Conservation (phyloP, 1,140 invertebrate genomes). For the Globodera ellingtonae region DNA sequence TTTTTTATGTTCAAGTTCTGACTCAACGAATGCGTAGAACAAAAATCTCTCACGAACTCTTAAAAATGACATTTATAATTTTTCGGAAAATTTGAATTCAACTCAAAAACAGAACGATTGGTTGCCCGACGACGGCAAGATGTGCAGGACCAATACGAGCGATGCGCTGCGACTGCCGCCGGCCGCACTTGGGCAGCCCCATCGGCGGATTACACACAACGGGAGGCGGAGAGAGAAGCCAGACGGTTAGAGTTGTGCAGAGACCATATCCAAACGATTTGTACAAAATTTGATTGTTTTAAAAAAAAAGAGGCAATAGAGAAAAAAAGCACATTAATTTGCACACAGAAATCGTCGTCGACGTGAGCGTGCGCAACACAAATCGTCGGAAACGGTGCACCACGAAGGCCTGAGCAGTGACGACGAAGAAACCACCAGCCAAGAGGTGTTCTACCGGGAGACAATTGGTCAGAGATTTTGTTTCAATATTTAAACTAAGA, state of each 20-base stretch:
- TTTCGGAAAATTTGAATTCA: neutral
- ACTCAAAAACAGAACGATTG: neutral
- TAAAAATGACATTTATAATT: too few relatives aligned
- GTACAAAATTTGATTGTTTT: neutral
- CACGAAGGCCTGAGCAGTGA: constrained; percentile 41
- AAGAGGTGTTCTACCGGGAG: constrained; percentile 33
- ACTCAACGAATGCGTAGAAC: too few relatives aligned
- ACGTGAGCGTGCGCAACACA: constrained; percentile 20
- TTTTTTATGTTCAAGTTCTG: too few relatives aligned
- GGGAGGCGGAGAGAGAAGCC: constrained; percentile 42
- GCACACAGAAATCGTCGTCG: constrained; percentile 26
- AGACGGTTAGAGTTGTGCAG: constrained; percentile 24
- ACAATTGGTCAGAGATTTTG: constrained; percentile 23
- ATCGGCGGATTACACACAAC: constrained; percentile 25
- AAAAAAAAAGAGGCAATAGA: too few relatives aligned
- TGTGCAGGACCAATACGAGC: constrained; percentile 43
- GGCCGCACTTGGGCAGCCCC: constrained; percentile 26
- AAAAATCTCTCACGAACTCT: too few relatives aligned
- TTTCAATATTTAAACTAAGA: too few relatives aligned
- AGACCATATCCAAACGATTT: neutral
- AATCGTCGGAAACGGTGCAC: constrained; percentile 12
- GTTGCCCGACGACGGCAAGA: constrained; percentile 41
- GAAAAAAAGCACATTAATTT: too few relatives aligned
- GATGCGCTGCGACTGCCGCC: constrained; percentile 25
- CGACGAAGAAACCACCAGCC: constrained; percentile 45